phyloP scores from a whole-genome alignment of 1,140 invertebrate genomes.

The Drosophila takahashii region DNA sequence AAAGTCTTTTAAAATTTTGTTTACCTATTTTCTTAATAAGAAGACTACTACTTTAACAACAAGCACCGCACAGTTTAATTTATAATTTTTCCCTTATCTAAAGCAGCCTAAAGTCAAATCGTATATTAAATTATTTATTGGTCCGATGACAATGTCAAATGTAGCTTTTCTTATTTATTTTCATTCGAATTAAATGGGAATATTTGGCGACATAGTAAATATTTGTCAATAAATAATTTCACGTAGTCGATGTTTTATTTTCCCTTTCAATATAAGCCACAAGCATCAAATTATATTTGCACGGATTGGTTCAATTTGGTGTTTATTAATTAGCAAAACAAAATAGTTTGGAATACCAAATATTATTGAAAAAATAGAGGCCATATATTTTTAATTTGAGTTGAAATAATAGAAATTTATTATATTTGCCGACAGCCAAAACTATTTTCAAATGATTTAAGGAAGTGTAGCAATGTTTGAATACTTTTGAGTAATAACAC shows the following conservation, averaged over 20 bases:
- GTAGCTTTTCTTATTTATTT: not conserved
- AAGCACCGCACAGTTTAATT: too few species aligned
- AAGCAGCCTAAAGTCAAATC: not conserved
- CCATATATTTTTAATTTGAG: not conserved
- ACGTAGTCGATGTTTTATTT: not conserved
- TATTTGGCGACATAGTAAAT: not conserved
- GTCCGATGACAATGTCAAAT: not conserved
- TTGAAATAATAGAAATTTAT: not conserved
- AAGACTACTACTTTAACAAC: not conserved
- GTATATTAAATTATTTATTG: not conserved
- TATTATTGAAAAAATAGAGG: not conserved
- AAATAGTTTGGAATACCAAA: not conserved
- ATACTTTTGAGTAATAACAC: conserved; percentile 2
- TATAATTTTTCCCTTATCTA: not conserved
- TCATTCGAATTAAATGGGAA: not conserved
- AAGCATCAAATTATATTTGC: not conserved
- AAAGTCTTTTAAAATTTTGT: too few species aligned
- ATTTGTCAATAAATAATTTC: not conserved
- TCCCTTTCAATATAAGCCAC: not conserved
- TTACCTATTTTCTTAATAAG: too few species aligned
- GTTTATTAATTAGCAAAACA: not conserved
- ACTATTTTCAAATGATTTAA: too few species aligned
- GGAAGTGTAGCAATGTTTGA: not conserved
- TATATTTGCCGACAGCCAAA: not conserved
- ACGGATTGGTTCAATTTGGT: not conserved